phyloP scores from a whole-genome alignment of 2,797 vertebrate species.

The Enteromius afrohamiltoni region DNA sequence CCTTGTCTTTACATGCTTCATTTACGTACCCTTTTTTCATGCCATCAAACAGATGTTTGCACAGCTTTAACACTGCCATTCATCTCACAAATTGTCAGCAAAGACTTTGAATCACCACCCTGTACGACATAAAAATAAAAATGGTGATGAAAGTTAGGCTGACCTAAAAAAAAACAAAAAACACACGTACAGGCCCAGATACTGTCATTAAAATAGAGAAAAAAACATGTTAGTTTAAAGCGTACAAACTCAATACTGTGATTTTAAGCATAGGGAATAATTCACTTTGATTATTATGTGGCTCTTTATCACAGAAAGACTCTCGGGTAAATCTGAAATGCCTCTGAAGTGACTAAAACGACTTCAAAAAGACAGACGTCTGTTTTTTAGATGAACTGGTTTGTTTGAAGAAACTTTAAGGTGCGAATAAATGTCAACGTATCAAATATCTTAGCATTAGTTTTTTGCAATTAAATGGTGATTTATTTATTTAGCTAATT shows the following conservation, averaged over 20 bases:
- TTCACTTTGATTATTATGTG: conserved; percentile 1
- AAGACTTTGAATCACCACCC: background rate
- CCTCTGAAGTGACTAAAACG: background rate
- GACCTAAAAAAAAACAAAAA: conserved; percentile 3
- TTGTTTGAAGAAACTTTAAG: background rate
- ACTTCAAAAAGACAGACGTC: background rate
- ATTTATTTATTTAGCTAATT: conserved; percentile 43
- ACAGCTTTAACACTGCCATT: conserved; percentile 31
- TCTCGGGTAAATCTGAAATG: background rate
- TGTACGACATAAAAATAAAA: background rate
- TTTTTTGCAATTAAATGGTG: background rate
- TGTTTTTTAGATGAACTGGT: background rate
- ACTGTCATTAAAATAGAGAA: background rate
- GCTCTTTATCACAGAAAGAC: conserved; percentile 16
- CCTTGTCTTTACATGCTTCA: background rate
- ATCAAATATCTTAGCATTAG: background rate
- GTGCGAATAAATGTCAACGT: background rate
- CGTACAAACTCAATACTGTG: background rate
- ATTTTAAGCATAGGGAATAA: conserved; percentile 17
- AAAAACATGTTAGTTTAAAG: background rate
- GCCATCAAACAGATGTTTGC: conserved; percentile 46
- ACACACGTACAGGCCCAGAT: background rate
- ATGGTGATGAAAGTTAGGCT: background rate
- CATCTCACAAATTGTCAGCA: conserved; percentile 21
- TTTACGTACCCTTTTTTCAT: background rate